Conservation (phyloP, 2,888 invertebrate genomes). For the Quadroppia sp. region DNA sequence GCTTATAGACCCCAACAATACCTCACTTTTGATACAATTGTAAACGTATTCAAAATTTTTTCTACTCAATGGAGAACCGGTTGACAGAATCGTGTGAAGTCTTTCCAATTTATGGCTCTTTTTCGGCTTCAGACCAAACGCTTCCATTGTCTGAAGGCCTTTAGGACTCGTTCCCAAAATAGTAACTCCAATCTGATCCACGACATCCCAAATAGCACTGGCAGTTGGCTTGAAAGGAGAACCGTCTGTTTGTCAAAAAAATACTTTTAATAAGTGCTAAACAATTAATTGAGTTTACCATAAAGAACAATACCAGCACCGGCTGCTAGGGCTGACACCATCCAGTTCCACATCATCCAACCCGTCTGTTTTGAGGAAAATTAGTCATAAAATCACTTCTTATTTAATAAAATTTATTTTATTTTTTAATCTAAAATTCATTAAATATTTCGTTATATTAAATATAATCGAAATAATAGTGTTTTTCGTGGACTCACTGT, state of each 20-base stretch:
- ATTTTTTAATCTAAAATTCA: no score
- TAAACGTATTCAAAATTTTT: slow-evolving; percentile 59
- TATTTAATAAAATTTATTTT: no score
- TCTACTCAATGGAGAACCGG: slow-evolving; percentile 58
- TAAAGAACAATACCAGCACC: slow-evolving; percentile 58
- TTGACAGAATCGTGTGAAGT: slow-evolving; percentile 57
- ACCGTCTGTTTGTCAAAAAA: slow-evolving; percentile 52
- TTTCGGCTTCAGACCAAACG: slow-evolving; percentile 50
- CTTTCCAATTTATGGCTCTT: slow-evolving; percentile 54
- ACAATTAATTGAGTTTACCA: slow-evolving; percentile 48
- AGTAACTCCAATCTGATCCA: slow-evolving; percentile 53
- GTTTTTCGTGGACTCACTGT: slow-evolving; percentile 54
- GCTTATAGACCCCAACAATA: slow-evolving; percentile 54
- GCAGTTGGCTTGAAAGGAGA: slow-evolving; percentile 57
- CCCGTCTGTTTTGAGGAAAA: slow-evolving; percentile 53
- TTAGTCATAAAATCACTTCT: not conserved
- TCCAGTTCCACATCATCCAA: slow-evolving; percentile 64
- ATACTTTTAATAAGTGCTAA: no score
- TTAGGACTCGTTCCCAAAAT: slow-evolving; percentile 59
- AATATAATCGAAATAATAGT: no score
- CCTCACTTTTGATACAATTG: slow-evolving; percentile 55
- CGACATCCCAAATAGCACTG: slow-evolving; percentile 51
- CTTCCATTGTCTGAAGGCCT: slow-evolving; percentile 57
- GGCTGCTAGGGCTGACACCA: slow-evolving; percentile 55
- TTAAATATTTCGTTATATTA: no score